Base-by-base conservation (phyloP, 35 echinoderm and acorn worm genomes). In the Ptychodera flava region DNA sequence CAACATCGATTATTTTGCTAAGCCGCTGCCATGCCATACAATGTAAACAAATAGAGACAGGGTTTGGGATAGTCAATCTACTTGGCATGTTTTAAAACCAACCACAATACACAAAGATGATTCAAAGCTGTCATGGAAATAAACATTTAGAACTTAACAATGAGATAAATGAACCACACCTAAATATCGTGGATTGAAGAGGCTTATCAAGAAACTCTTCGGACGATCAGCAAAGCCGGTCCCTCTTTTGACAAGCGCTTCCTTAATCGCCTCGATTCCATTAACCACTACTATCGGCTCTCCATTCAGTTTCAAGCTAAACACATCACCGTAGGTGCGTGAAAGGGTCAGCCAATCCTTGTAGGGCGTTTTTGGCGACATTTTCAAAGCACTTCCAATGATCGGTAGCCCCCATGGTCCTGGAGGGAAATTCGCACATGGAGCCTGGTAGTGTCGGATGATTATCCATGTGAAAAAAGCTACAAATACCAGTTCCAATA, bases 401-500 rank as follows among this genome's bases (percentile, higher is more conserved):
- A 87, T 35, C 37, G 85, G 85, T 34, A 87, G 22, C 15, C 85
- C 85, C 85, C 75, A 78, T 27, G 85, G 85, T 14, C 85, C 85
- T n/a, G 85, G 85, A 35, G 85, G 85, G 36, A 78, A 87, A 33
- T 87, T 87, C 45, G 6, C 22, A 22, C 45, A 64, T 64, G 45
- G 45, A 6, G 45, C 6, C 22, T 12, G 6, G 45, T 64, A 64
- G 6, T 64, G 6, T 64, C 45, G 45, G 6, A 64, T 22, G 22
- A 6, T 12, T 64, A 64, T 6, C 22, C 6, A 64, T 6, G 22
- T 6, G 6, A 64, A 22, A 12, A 6, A 6, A 64, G 22, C 22
- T 6, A 64, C 45, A 12, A 64, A 22, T 64, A 64, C 6, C 45
- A 64, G 45, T 64, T 12, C 6, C 45, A 64, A 22, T 64, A 64